Evolutionary conservation across 2,797 vertebrate species (phyloP), one percentile per base, ranked within the genome.

Genomic region (Myoxocephalus aenaeus): DNA sequence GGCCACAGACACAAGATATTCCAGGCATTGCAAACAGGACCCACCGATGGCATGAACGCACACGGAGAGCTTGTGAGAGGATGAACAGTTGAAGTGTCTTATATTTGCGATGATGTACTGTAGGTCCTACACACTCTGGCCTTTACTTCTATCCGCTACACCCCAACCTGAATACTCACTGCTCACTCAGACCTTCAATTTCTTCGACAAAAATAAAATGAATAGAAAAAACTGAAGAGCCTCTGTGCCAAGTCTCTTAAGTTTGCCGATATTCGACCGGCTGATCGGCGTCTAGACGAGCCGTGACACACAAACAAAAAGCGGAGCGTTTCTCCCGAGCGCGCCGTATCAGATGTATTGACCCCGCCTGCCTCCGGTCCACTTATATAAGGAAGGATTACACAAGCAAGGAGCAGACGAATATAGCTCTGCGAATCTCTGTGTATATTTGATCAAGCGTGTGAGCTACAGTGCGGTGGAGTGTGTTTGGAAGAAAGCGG

Each of bases 351-450:
- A 70, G 83, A 90, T 73, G 77, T 64, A 81, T 65, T 73, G 89
- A 92, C 90, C 90, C 84, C 20, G 74, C 73, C 87, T 91, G 90
- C 87, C 89, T 92, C 80, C 34, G 67, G 82, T 87, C 70, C 78
- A 79, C 89, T 94, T 94, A 93, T 86, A 92, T 93, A 94, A 93
- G 89, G 80, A 83, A 78, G 74, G 87, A 91, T 93, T 93, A 92
- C 89, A 91, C 91, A 93, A 93, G 90, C 86, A 12, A 85, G 80
- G 85, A 86, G 61, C 70, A 73, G 90, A 88, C 83, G 5, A 78
- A 93, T 91, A 90, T 91, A 93, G 87, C 89, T 82, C 75, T 13
- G 71, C 5, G 64, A 77, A 82, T 84, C 80, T 85, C 65, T 13
- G 75, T 85, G 87, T 88, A 80, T 73, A 73, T 87, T 86, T 88